These are phyloP conservation scores for Diloba caeruleocephala DNA, from an alignment of 2,888 invertebrate genomes.

Conservation along the genomic window DNA sequence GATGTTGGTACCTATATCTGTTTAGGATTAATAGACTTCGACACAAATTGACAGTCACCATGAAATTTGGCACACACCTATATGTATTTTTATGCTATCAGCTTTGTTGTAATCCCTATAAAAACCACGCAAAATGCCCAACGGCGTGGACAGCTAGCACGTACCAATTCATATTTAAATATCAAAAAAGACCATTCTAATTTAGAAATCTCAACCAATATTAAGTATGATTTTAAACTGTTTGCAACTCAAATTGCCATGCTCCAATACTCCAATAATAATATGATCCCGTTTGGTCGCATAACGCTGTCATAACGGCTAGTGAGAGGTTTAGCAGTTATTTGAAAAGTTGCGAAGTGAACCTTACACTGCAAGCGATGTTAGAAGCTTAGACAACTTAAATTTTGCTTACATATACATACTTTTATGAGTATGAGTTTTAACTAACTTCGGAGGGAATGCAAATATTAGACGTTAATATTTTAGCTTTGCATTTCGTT, in stretches of 20 bases:
- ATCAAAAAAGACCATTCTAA: too few relatives aligned
- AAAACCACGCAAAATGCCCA: too few relatives aligned
- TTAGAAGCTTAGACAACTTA: constrained; percentile 46
- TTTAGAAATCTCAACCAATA: neutral
- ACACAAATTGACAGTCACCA: too few relatives aligned
- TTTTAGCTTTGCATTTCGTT: constrained; percentile 23
- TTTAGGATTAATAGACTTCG: too few relatives aligned
- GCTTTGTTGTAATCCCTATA: too few relatives aligned
- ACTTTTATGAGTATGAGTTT: constrained; percentile 32
- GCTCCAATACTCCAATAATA: constrained; percentile 70
- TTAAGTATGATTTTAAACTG: constrained; percentile 9
- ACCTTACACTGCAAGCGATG: constrained; percentile 45
- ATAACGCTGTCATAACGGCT: constrained; percentile 72
- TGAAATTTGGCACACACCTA: too few relatives aligned
- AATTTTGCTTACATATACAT: constrained; percentile 33
- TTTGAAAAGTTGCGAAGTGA: constrained; percentile 83
- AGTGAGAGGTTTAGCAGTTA: constrained; percentile 66
- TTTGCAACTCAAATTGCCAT: constrained; percentile 57
- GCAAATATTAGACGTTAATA: constrained; percentile 17
- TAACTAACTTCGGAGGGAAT: constrained; percentile 38
- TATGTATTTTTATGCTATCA: too few relatives aligned
- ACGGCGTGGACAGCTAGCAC: too few relatives aligned
- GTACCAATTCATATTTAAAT: too few relatives aligned
- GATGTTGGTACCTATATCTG: too few relatives aligned
- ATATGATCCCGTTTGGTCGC: constrained; percentile 72